Conservation (phyloP, 1,140 invertebrate species). For the Drosophila chauvacae region DNA sequence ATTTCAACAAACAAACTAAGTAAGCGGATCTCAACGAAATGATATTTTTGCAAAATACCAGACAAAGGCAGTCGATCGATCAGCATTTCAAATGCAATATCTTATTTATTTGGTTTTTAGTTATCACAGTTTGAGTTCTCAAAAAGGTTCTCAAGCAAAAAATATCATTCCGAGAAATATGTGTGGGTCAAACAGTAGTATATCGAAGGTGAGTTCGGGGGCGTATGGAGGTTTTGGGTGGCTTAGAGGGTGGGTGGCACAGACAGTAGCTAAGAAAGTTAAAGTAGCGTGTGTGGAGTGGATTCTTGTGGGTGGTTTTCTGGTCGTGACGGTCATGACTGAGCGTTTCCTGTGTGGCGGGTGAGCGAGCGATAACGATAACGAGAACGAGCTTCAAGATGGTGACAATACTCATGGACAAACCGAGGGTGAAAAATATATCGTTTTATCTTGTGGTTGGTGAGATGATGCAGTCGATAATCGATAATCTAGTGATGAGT, state of each 20-base stretch:
- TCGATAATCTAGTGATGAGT: conserved; percentile 27
- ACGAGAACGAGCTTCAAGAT: conserved; percentile 53
- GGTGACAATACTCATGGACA: conserved; percentile 45
- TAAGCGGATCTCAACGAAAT: conserved; percentile 51
- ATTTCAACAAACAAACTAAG: conserved; percentile 44
- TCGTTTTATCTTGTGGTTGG: conserved; percentile 15
- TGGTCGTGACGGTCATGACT: conserved; percentile 47
- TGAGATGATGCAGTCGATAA: conserved; percentile 30
- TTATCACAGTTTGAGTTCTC: conserved; percentile 48
- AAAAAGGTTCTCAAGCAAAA: conserved; percentile 82
- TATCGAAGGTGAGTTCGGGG: conserved; percentile 38
- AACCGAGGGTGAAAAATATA: conserved; percentile 45
- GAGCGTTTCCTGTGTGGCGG: conserved; percentile 44
- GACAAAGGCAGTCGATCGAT: conserved; percentile 21
- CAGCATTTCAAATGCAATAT: conserved; percentile 16
- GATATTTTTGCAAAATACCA: conserved; percentile 61
- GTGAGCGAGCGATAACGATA: conserved; percentile 54
- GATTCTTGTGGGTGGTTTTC: conserved; percentile 33
- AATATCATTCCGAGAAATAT: conserved; percentile 84
- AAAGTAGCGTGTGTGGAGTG: conserved; percentile 37
- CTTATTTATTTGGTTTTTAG: conserved; percentile 15
- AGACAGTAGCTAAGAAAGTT: conserved; percentile 48
- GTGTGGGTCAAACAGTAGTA: conserved; percentile 65
- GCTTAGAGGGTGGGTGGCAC: conserved; percentile 15
- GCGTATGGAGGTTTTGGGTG: conserved; percentile 1